A percentile compares a stretch with the other conserved stretches of the same genome.
Conservation (phyloP, 92 coral and sea anemone genomes). For the Hydrozoanthus gracilis region DNA sequence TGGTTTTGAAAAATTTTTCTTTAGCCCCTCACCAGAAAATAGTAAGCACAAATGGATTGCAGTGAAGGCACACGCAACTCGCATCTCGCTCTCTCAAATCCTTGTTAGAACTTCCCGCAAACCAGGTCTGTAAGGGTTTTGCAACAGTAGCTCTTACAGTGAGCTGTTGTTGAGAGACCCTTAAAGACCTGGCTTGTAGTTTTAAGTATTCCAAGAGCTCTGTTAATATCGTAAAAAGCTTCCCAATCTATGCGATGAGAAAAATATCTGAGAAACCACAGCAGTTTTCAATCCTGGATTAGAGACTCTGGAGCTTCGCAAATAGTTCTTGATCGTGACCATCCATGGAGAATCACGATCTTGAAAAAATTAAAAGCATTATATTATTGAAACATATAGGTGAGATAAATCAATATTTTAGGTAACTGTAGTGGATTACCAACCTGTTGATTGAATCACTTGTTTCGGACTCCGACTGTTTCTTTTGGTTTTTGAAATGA, state of each 20-base stretch:
- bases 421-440: neutral
- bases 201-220: neutral
- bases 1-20: neutral
- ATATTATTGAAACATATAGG: neutral
- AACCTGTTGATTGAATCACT: too few species aligned
- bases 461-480: too few species aligned
- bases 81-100: constrained; percentile 7
- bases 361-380: neutral
- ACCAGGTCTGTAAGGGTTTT: neutral
- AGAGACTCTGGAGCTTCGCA: neutral
- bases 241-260: neutral
- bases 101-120: neutral
- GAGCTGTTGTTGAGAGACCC: neutral
- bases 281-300: neutral
- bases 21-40: constrained; percentile 14
- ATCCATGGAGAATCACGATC: neutral
- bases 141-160: neutral
- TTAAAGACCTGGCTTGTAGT: neutral
- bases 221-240: neutral
- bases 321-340: neutral
- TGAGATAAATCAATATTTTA: neutral
- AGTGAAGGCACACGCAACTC: constrained; percentile 15
- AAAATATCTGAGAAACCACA: too few species aligned
- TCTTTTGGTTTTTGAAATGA: too few species aligned
- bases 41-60: constrained; percentile 5